Evolutionary conservation across 2,888 invertebrate species (phyloP), one percentile per base, ranked within the genome.

Genomic region (Embidobia sp.): DNA sequence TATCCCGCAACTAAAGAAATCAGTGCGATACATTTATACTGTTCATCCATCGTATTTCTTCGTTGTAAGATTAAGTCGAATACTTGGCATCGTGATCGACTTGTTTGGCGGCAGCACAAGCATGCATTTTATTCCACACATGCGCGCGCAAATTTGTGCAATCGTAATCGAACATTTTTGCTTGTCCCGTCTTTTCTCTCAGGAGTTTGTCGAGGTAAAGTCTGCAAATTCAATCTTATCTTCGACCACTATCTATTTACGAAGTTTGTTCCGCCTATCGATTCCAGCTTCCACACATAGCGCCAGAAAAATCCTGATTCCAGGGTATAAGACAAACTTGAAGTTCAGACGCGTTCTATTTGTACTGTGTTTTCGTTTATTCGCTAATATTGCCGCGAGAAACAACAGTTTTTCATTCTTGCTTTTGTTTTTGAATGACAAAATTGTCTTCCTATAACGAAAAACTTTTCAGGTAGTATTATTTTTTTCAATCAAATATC

Each of bases 211-310:
- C 64, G 44, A 48, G 40, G 37, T 70, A 63, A 78, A 85, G 76
- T 82, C 84, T 80, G 82, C 81, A 85, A 85, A 86, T 86, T 86
- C 84, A 86, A 86, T 86, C 85, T 85, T 83, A 83, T 82, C 82
- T 78, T 79, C 82, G 78, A 81, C 84, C 82, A 83, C 80, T 79
- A 79, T 69, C 80, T 78, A 81, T 77, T 83, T 82, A 84, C 83
- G 79, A 74, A 84, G 85, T 85, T 85, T 84, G 84, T 85, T 85
- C 85, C 85, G 82, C 83, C 84, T 85, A 85, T 85, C 84, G 84
- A 85, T 83, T 83, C 82, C 77, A 64, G 26, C 48, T 57, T 51
- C 37, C 48, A 16, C 67, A 55, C 61, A 40, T 40, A 57, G 48
- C 31, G 46, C 13, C 46, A 33, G 61, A 49, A 73, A 67, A 66